Percentiles rank a stretch among this genome's conserved stretches.
Conservation (phyloP, 2,888 invertebrate genomes). For the Icerya purchasi region DNA sequence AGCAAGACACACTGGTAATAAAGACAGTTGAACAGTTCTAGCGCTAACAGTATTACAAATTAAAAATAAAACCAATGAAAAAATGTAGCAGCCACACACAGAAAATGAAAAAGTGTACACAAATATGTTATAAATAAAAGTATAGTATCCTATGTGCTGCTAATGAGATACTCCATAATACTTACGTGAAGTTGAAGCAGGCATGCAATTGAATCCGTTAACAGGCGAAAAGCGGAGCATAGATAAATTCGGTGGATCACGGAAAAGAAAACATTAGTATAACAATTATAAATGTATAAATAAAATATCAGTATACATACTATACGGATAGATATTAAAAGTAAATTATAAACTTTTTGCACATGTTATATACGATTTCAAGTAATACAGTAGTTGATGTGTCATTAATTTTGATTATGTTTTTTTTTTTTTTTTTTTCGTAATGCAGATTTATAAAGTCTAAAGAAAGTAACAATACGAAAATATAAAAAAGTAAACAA, state of each 20-base stretch:
- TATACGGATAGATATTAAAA: too few relatives aligned
- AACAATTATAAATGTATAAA: constrained; percentile 23
- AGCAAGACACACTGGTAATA: neutral
- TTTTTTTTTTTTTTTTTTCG: too few relatives aligned
- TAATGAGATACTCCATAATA: constrained; percentile 9
- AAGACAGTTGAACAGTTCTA: neutral
- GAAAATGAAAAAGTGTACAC: neutral
- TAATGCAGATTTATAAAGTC: too few relatives aligned
- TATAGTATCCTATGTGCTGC: constrained; percentile 8
- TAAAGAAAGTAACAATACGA: too few relatives aligned
- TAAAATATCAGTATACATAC: neutral
- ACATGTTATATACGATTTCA: too few relatives aligned
- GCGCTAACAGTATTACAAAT: neutral
- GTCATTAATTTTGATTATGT: too few relatives aligned
- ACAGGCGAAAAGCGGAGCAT: constrained; percentile 53
- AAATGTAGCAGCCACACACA: neutral
- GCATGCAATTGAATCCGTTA: constrained; percentile 34
- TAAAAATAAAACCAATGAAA: too few relatives aligned
- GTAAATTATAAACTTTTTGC: too few relatives aligned
- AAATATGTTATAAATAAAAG: neutral
- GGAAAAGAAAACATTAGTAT: constrained; percentile 33
- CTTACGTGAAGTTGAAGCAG: constrained; percentile 14
- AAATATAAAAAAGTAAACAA: too few relatives aligned
- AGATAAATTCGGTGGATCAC: constrained; percentile 51
- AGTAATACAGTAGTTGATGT: too few relatives aligned